A percentile compares a stretch with the other conserved stretches of the same genome.
Conservation (phyloP, 2,797 vertebrate genomes). For the Iguana delicatissima region DNA sequence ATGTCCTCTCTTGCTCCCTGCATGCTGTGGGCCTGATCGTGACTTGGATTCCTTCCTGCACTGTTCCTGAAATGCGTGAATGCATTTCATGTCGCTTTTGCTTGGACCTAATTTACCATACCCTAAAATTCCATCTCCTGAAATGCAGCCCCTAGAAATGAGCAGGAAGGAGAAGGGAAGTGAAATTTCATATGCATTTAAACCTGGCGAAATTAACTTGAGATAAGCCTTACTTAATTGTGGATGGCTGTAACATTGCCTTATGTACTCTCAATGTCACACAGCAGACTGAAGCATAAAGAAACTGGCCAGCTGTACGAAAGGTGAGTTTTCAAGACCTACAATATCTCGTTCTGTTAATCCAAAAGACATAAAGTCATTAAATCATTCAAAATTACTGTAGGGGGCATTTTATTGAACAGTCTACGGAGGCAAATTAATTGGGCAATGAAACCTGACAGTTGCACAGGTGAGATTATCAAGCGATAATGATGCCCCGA, state of each 20-base stretch:
- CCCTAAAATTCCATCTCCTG: not conserved
- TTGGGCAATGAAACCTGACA: conserved; percentile 70
- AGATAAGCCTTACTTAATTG: not conserved
- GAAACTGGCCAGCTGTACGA: not conserved
- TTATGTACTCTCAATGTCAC: not conserved
- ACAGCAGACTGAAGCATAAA: not conserved
- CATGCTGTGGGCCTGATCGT: not conserved
- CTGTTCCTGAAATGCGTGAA: not conserved
- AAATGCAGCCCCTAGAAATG: not conserved
- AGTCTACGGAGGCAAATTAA: conserved; percentile 69
- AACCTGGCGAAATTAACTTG: not conserved
- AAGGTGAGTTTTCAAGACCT: conserved; percentile 11
- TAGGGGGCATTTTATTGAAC: conserved; percentile 68
- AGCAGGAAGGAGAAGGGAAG: not conserved
- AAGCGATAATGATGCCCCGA: conserved; percentile 60
- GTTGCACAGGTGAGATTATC: conserved; percentile 71
- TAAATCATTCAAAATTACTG: conserved; percentile 59
- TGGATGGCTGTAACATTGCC: not conserved
- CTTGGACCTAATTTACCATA: not conserved
- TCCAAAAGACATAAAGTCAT: conserved; percentile 63
- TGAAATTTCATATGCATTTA: not conserved
- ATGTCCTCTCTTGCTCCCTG: not conserved
- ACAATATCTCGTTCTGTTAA: conserved; percentile 43
- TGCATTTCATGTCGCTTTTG: not conserved
- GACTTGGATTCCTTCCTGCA: not conserved